Evolutionary conservation across 2,797 vertebrate genomes (phyloP).

Genomic region (Pitangus sulphuratus): DNA sequence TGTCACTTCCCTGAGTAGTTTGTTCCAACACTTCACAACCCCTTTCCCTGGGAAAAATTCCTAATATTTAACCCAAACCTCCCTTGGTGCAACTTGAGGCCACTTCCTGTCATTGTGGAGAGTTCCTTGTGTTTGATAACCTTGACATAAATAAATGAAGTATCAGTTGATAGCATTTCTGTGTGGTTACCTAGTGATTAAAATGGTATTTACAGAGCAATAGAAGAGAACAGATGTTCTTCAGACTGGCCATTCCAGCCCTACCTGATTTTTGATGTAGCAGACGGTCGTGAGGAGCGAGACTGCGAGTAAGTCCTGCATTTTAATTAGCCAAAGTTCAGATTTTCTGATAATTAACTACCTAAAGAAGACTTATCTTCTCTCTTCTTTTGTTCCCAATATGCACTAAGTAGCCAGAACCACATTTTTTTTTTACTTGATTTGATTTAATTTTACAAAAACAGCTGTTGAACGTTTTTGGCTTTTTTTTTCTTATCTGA

Average conservation of each 20-base stretch:
- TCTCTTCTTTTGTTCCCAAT: background rate
- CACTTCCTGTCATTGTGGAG: background rate
- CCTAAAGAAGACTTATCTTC: background rate
- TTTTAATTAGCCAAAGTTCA: background rate
- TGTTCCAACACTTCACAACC: background rate
- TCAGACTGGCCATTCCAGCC: constrained; percentile 84
- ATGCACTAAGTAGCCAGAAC: background rate
- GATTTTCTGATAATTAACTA: background rate
- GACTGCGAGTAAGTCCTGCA: constrained; percentile 80
- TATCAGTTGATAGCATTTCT: background rate
- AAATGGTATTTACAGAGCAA: constrained; percentile 67
- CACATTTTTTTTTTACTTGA: background rate
- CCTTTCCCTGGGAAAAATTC: accelerated
- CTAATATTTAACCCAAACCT: background rate
- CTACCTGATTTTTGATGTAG: constrained; percentile 87
- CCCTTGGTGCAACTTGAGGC: background rate
- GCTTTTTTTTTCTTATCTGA: background rate
- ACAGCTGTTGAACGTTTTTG: background rate
- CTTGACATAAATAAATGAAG: background rate
- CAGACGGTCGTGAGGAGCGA: constrained; percentile 80
- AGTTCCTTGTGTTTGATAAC: background rate
- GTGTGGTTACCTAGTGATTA: background rate
- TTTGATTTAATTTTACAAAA: background rate
- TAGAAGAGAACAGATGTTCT: constrained; percentile 76
- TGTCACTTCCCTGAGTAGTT: background rate